Percentiles rank a stretch among this genome's conserved stretches.
phyloP scores from a whole-genome alignment of 2,888 invertebrate species.

The Thereva unica region DNA sequence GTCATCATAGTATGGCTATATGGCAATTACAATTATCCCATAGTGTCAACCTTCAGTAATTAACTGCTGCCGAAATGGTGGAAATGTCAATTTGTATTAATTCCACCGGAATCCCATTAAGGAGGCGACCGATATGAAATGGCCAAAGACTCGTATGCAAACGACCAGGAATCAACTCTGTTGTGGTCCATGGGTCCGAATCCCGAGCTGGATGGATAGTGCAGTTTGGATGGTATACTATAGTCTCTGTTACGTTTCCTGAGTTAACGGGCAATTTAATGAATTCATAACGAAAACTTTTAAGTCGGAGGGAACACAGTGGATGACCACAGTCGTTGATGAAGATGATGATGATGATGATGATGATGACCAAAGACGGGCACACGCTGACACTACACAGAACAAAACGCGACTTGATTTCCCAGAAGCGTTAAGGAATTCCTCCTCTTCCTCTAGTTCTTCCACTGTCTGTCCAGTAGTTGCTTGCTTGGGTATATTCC shows the following conservation, averaged over 20 bases:
- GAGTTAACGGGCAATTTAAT: slow-evolving; percentile 12
- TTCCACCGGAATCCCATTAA: slow-evolving; percentile 28
- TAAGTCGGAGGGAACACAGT: slow-evolving; percentile 1
- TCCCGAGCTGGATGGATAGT: too few species aligned
- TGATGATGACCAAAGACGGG: not conserved
- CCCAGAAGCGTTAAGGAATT: too few species aligned
- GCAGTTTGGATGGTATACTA: too few species aligned
- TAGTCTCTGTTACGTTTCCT: too few species aligned
- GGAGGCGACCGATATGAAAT: slow-evolving; percentile 17
- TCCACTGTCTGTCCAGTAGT: too few species aligned
- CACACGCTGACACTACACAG: too few species aligned
- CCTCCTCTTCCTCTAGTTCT: too few species aligned
- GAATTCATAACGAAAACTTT: slow-evolving; percentile 24
- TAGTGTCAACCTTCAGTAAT: slow-evolving; percentile 31
- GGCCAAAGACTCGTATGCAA: too few species aligned
- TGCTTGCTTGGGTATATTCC: too few species aligned
- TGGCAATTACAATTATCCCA: slow-evolving; percentile 30
- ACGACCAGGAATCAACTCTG: too few species aligned
- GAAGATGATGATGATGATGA: slow-evolving; percentile 2
- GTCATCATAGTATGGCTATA: slow-evolving; percentile 12
- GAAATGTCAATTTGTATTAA: slow-evolving; percentile 35
- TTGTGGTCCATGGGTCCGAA: too few species aligned
- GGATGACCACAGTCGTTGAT: not conserved
- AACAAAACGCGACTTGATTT: too few species aligned
- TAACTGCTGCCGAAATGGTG: slow-evolving; percentile 35